Evolutionary conservation across 2,113 vertebrate species (phyloP).

Genomic region (Hepsetus odoe): DNA sequence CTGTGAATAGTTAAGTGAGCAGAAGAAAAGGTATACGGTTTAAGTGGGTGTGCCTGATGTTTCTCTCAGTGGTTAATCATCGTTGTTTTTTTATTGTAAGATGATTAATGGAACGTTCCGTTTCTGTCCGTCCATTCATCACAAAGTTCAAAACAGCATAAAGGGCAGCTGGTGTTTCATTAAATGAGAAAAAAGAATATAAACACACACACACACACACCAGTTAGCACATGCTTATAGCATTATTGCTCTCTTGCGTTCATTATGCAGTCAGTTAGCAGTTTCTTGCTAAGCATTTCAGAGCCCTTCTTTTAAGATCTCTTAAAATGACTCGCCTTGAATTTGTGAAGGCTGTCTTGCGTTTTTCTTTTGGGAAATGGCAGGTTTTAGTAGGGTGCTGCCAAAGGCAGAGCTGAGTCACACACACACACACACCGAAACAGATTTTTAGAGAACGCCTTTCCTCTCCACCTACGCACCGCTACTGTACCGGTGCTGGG

Average conservation of each 20-base stretch:
- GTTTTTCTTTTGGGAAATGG: not conserved
- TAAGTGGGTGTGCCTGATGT: too few species aligned
- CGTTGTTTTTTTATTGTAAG: too few species aligned
- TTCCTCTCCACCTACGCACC: constrained; percentile 3
- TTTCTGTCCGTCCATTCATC: too few species aligned
- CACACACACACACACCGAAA: not conserved
- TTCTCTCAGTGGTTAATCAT: too few species aligned
- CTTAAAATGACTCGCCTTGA: not conserved
- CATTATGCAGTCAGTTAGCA: not conserved
- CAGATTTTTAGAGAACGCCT: constrained; percentile 8
- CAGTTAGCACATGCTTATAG: too few species aligned
- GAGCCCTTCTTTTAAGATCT: not conserved
- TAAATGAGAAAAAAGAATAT: too few species aligned
- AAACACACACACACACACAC: too few species aligned
- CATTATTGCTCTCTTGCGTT: not conserved
- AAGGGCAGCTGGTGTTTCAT: too few species aligned
- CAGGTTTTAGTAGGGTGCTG: constrained; percentile 16
- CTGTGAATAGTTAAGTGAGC: too few species aligned
- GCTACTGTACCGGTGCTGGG: constrained; percentile 7
- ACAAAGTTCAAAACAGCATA: too few species aligned
- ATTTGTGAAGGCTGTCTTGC: not conserved
- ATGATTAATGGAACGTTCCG: too few species aligned
- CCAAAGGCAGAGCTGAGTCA: constrained; percentile 36
- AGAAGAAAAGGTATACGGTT: too few species aligned
- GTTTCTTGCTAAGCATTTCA: not conserved